Evolutionary conservation across 2,113 vertebrate species (phyloP).

Genomic region (Caranx melampygus): DNA sequence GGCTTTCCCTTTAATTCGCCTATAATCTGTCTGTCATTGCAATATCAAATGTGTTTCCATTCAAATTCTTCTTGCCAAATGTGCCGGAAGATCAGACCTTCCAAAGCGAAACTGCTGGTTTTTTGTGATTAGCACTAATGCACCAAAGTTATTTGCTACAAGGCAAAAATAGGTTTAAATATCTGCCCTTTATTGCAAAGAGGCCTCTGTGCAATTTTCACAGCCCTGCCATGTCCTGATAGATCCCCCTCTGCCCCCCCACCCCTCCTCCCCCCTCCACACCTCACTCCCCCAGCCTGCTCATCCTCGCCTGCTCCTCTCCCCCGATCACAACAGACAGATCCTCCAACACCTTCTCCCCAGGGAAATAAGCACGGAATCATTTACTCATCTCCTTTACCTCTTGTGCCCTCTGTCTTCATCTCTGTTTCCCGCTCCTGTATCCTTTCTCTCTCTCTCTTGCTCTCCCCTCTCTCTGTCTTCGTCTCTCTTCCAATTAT

Average conservation of each 20-base stretch:
- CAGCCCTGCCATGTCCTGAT: constrained; percentile 52
- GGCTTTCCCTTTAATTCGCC: constrained; percentile 1
- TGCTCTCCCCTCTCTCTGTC: background rate
- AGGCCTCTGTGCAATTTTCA: constrained; percentile 75
- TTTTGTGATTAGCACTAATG: constrained; percentile 54
- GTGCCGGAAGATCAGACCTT: background rate
- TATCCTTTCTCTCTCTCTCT: background rate
- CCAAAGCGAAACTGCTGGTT: constrained; percentile 3
- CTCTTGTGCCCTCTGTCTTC: constrained; percentile 66
- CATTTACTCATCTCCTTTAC: constrained; percentile 79
- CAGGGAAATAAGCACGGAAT: constrained; percentile 80
- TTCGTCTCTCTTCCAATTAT: constrained; percentile 43
- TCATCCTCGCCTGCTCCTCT: constrained; percentile 47
- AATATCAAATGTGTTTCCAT: constrained; percentile 13
- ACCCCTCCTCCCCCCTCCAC: too few relatives aligned
- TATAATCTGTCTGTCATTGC: background rate
- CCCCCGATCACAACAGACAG: constrained; percentile 75
- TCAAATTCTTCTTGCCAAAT: background rate
- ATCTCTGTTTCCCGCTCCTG: constrained; percentile 42
- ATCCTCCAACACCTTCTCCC: constrained; percentile 70
- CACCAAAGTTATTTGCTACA: constrained; percentile 45
- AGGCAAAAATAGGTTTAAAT: constrained; percentile 52
- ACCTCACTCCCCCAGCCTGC: constrained; percentile 27
- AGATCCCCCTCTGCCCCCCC: constrained; percentile 51
- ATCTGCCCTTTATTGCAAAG: constrained; percentile 68